These are phyloP conservation scores for Morbakka virulenta DNA, from an alignment of 30 jellyfish, hydroid and myxozoan species.

Conservation along the genomic window DNA sequence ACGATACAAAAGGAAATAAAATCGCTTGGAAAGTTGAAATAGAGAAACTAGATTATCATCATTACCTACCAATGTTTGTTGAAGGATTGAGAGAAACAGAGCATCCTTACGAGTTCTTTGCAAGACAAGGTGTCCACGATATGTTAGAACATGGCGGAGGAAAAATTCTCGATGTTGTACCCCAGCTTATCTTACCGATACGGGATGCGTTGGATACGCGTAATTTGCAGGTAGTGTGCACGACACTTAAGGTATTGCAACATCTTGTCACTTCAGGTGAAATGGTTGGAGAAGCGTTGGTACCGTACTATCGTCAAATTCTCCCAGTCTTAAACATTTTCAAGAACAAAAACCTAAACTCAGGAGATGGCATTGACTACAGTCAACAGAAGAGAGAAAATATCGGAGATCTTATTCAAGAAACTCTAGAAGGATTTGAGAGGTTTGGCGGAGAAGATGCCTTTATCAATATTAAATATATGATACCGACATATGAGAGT, in stretches of 20 bases:
- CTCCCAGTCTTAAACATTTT: conserved; percentile 85
- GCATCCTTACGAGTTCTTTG: conserved; percentile 93
- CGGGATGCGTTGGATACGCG: conserved; percentile 89
- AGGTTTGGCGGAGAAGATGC: conserved; percentile 90
- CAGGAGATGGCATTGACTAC: conserved; percentile 90
- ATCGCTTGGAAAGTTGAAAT: conserved; percentile 97
- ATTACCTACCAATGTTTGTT: conserved; percentile 82
- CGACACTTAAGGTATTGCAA: conserved; percentile 80
- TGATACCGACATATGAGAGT: conserved; percentile 92
- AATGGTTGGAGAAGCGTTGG: conserved; percentile 97
- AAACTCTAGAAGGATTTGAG: conserved; percentile 82
- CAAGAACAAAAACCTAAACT: conserved; percentile 77
- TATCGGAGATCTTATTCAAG: conserved; percentile 89
- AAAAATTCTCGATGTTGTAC: conserved; percentile 84
- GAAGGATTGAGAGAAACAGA: conserved; percentile 88
- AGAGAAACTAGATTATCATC: conserved; percentile 92
- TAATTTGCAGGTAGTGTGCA: conserved; percentile 69
- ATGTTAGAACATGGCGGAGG: conserved; percentile 92
- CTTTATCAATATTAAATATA: conserved; percentile 80
- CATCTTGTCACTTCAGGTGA: conserved; percentile 91
- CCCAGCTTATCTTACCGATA: conserved; percentile 86
- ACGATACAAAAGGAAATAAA: conserved; percentile 92
- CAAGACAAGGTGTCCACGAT: conserved; percentile 95
- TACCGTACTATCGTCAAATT: conserved; percentile 89
- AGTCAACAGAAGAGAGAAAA: conserved; percentile 91